phyloP scores from a whole-genome alignment of 2,888 invertebrate genomes.

The Exocentrus adspersus region DNA sequence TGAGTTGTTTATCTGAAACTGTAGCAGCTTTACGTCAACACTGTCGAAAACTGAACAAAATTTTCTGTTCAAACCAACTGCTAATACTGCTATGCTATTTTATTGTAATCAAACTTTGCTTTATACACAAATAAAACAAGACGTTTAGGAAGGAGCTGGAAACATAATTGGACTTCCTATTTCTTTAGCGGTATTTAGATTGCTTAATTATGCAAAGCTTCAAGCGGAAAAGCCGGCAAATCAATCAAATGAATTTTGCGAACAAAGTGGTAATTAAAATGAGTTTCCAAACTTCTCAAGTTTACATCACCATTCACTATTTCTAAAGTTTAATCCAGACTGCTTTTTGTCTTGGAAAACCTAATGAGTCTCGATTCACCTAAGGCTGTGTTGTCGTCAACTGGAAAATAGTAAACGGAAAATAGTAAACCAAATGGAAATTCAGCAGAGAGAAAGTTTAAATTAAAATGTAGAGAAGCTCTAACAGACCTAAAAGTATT shows the following conservation, averaged over 20 bases:
- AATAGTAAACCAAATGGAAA: no score
- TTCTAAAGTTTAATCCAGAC: neutral
- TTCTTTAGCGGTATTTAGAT: slow-evolving; percentile 3
- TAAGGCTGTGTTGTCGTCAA: no score
- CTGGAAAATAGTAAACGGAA: no score
- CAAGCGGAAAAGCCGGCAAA: slow-evolving; percentile 5
- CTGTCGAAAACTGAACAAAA: neutral
- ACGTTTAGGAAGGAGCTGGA: slow-evolving; percentile 2
- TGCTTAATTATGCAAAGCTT: slow-evolving; percentile 5
- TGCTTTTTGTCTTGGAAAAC: neutral
- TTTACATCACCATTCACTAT: neutral
- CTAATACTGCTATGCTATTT: neutral
- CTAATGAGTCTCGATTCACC: no score
- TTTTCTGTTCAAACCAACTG: slow-evolving; percentile 1
- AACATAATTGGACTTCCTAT: slow-evolving; percentile 5
- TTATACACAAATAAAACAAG: slow-evolving; percentile 9
- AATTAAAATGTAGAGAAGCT: no score
- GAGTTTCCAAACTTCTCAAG: neutral
- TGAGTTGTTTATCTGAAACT: neutral
- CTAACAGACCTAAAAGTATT: no score
- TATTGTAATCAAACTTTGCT: slow-evolving; percentile 3
- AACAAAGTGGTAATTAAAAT: neutral
- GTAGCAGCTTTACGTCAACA: neutral
- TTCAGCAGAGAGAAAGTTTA: no score
- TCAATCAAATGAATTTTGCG: slow-evolving; percentile 6